A percentile compares a stretch with the other conserved stretches of the same genome.
Conservation (phyloP, 2,797 vertebrate genomes). For the Myripristis murdjan region DNA sequence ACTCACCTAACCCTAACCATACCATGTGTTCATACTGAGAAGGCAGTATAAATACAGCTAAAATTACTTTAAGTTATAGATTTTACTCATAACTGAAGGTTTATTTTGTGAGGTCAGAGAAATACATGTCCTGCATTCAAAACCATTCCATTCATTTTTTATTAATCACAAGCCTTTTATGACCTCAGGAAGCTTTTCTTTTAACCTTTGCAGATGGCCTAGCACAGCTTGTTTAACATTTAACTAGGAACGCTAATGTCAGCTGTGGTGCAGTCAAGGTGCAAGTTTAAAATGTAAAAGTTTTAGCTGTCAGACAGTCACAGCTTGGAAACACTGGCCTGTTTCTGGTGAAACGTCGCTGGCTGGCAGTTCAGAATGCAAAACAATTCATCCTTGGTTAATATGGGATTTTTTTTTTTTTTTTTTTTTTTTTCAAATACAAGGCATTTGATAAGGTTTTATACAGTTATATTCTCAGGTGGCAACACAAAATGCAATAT, state of each 20-base stretch:
- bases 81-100: not conserved
- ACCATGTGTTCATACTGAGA: not conserved
- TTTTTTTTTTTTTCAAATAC: not conserved
- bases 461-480: slow-evolving; percentile 43
- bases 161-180: not conserved
- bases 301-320: slow-evolving; percentile 13
- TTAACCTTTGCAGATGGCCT: slow-evolving; percentile 17
- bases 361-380: slow-evolving; percentile 45
- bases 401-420: not conserved
- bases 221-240: not conserved
- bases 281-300: not conserved
- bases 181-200: not conserved
- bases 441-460: slow-evolving; percentile 14
- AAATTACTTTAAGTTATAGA: not conserved
- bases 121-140: not conserved
- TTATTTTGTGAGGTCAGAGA: not conserved
- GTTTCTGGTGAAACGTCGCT: not conserved
- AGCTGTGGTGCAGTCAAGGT: not conserved
- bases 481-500: slow-evolving; percentile 10
- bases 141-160: slow-evolving; percentile 9
- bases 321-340: slow-evolving; percentile 4
- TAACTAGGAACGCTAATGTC: not conserved
- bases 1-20: too few relatives aligned
- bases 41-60: slow-evolving; percentile 13
- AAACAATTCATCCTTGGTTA: not conserved